These are phyloP conservation scores for Pelecanoides urinatrix DNA, from an alignment of 2,113 vertebrate species.

Conservation along the genomic window DNA sequence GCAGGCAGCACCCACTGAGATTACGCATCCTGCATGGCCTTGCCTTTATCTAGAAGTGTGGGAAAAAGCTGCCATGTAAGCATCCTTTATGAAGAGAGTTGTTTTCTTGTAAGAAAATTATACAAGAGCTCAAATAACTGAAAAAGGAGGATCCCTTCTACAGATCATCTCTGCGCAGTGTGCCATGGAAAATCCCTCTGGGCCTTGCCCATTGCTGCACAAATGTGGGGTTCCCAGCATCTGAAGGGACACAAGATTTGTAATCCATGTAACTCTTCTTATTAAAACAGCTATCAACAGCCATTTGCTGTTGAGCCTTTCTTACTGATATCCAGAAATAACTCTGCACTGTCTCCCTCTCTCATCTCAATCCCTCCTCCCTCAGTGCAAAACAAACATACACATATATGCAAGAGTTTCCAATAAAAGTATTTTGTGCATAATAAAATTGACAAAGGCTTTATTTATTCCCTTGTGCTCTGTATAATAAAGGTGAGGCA, in stretches of 20 bases:
- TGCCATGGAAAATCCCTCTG: background rate
- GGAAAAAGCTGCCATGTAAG: background rate
- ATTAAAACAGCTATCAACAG: background rate
- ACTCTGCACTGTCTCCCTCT: background rate
- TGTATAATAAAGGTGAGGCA: background rate
- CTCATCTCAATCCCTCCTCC: background rate
- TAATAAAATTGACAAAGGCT: background rate
- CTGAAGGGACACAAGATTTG: background rate
- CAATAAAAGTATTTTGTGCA: background rate
- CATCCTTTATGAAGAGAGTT: background rate
- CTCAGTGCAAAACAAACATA: background rate
- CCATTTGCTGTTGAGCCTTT: background rate
- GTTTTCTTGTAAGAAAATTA: background rate
- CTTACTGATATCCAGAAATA: background rate
- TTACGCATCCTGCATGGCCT: background rate
- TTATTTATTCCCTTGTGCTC: background rate
- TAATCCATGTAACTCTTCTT: background rate
- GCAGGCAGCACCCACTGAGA: fast-evolving
- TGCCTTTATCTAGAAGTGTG: background rate
- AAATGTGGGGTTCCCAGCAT: background rate
- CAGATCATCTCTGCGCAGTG: background rate
- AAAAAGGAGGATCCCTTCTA: background rate
- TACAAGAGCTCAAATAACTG: background rate
- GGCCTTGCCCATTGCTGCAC: background rate
- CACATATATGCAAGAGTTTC: background rate